These are phyloP conservation scores for Drosophila pegasa DNA, from an alignment of 2,888 invertebrate species.

Conservation along the genomic window DNA sequence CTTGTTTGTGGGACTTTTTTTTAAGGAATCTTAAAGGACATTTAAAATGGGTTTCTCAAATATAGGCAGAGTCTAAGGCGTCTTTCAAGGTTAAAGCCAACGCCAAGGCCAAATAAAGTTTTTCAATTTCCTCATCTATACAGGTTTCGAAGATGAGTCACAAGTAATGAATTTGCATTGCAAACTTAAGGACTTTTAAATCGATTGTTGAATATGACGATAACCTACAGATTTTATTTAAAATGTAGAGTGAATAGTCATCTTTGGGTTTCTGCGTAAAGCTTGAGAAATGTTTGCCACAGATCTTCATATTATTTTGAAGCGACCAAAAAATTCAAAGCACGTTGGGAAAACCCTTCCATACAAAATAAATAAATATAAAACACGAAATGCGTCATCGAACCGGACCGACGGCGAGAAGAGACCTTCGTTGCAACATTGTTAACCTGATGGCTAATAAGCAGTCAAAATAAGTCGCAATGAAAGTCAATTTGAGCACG, in stretches of 20 bases:
- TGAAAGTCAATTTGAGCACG: conserved; percentile 57
- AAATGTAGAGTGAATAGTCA: neutral
- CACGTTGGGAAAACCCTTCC: conserved; percentile 61
- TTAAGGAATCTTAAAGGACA: neutral
- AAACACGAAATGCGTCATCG: conserved; percentile 57
- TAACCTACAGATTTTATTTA: neutral
- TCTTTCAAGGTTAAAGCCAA: neutral
- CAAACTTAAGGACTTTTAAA: neutral
- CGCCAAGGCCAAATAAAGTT: neutral
- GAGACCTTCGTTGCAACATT: conserved; percentile 70
- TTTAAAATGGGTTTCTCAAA: neutral
- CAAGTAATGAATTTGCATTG: neutral
- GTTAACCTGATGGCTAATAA: conserved; percentile 37
- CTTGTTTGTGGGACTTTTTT: neutral
- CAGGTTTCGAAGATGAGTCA: neutral
- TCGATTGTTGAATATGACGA: neutral
- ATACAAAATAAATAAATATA: conserved; percentile 8
- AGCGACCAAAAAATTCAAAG: conserved; percentile 18
- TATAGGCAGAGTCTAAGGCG: too few species aligned
- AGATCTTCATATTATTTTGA: neutral
- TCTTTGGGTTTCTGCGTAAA: conserved; percentile 10
- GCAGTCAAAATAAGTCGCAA: conserved; percentile 55
- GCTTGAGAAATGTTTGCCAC: neutral
- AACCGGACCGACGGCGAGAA: conserved; percentile 15
- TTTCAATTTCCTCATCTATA: neutral